phyloP scores from a whole-genome alignment of 2,113 vertebrate genomes.

The Otocyon megalotis region DNA sequence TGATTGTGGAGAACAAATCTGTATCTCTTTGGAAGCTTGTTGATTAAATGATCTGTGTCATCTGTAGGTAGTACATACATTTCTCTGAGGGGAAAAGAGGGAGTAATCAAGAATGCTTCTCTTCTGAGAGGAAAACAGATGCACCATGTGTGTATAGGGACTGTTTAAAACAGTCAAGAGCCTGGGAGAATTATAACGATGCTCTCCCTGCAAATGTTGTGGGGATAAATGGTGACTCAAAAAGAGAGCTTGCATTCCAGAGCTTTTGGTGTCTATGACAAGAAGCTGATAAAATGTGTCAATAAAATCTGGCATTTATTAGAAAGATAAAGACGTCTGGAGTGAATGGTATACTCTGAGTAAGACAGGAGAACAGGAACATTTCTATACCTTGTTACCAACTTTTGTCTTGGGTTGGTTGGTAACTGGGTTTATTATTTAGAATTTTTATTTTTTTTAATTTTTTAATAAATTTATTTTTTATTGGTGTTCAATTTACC shows the following conservation, averaged over 20 bases:
- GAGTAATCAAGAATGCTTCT: slow-evolving; percentile 53
- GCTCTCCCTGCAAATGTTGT: neutral
- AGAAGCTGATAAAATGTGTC: slow-evolving; percentile 71
- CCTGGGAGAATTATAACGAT: neutral
- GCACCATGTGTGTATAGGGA: neutral
- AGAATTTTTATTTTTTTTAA: slow-evolving; percentile 62
- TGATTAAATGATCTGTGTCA: slow-evolving; percentile 68
- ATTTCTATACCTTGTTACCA: slow-evolving; percentile 69
- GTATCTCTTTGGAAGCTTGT: slow-evolving; percentile 64
- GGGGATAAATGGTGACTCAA: neutral
- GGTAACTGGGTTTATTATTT: slow-evolving; percentile 66
- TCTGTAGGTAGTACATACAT: slow-evolving; percentile 45
- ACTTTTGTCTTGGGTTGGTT: slow-evolving; percentile 51
- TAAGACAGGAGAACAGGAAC: slow-evolving; percentile 73
- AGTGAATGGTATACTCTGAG: slow-evolving; percentile 49
- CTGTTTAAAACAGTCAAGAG: slow-evolving; percentile 65
- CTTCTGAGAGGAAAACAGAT: slow-evolving; percentile 61
- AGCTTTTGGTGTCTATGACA: slow-evolving; percentile 46
- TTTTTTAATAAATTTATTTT: too few relatives aligned
- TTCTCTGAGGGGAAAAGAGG: slow-evolving; percentile 60
- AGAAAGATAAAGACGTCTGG: slow-evolving; percentile 77
- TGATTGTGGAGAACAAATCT: slow-evolving; percentile 55
- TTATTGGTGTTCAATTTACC: too few relatives aligned
- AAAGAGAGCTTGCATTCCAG: slow-evolving; percentile 51
- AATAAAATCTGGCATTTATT: slow-evolving; percentile 82